These are phyloP conservation scores for Scalopus aquaticus DNA, from an alignment of 2,113 vertebrate species.

Conservation along the genomic window DNA sequence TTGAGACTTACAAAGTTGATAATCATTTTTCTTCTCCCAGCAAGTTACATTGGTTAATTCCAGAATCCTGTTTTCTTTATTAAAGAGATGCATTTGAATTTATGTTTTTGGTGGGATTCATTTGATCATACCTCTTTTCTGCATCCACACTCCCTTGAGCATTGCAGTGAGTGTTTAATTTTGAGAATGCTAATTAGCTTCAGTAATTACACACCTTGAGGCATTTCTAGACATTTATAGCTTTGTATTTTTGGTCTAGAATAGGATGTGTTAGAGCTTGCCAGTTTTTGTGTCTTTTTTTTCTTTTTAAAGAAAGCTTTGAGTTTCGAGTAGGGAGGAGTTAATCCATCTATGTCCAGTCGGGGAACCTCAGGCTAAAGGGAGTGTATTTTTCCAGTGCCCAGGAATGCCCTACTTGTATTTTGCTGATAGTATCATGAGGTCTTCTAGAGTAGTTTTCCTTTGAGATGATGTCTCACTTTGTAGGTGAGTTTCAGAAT, in stretches of 20 bases:
- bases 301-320: not conserved
- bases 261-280: conserved; percentile 11
- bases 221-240: conserved; percentile 45
- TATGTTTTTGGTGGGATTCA: not conserved
- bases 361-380: not conserved
- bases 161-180: conserved; percentile 46
- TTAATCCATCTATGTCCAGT: conserved; percentile 1
- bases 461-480: not conserved
- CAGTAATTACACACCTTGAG: conserved; percentile 37
- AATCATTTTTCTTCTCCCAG: conserved; percentile 30
- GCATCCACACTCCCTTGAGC: not conserved
- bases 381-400: not conserved
- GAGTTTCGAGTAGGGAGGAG: not conserved
- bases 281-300: not conserved
- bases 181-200: conserved; percentile 58
- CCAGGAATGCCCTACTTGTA: conserved; percentile 6
- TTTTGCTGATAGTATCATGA: conserved; percentile 47
- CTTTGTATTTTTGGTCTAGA: conserved; percentile 50
- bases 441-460: conserved; percentile 30
- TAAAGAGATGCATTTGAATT: conserved; percentile 28
- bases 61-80: conserved; percentile 26
- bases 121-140: not conserved
- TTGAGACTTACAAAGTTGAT: conserved; percentile 1
- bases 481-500: conserved; percentile 17
- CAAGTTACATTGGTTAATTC: conserved; percentile 11